Evolutionary conservation across 2,113 vertebrate species (phyloP).

Genomic region (Psammodynastes pulverulentus): DNA sequence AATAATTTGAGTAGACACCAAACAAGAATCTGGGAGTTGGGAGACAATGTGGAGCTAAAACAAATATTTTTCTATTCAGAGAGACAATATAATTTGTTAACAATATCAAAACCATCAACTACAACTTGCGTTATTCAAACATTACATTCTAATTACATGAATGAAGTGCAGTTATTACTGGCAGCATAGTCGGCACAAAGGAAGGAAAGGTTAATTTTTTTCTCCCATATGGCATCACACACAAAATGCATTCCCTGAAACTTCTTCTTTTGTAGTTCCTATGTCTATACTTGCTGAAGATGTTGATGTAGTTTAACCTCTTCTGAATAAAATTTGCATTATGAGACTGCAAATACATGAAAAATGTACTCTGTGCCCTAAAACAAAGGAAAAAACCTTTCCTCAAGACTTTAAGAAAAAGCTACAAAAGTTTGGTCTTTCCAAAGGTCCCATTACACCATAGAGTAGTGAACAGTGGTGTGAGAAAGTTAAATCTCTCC

Average conservation of each 20-base stretch:
- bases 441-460: background rate
- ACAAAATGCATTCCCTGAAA: background rate
- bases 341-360: background rate
- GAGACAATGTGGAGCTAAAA: background rate
- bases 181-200: background rate
- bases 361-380: background rate
- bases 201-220: background rate
- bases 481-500: background rate
- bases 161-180: background rate
- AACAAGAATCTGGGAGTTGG: background rate
- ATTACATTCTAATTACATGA: background rate
- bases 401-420: background rate
- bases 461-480: background rate
- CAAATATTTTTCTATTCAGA: background rate
- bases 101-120: background rate
- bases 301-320: too few relatives aligned
- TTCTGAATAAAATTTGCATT: too few relatives aligned
- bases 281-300: background rate
- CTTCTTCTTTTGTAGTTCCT: background rate
- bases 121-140: background rate
- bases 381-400: background rate
- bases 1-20: background rate
- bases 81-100: background rate
- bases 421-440: background rate
- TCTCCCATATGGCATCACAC: background rate